phyloP scores from a whole-genome alignment of 2,797 vertebrate species.

The Linurgus olivaceus region DNA sequence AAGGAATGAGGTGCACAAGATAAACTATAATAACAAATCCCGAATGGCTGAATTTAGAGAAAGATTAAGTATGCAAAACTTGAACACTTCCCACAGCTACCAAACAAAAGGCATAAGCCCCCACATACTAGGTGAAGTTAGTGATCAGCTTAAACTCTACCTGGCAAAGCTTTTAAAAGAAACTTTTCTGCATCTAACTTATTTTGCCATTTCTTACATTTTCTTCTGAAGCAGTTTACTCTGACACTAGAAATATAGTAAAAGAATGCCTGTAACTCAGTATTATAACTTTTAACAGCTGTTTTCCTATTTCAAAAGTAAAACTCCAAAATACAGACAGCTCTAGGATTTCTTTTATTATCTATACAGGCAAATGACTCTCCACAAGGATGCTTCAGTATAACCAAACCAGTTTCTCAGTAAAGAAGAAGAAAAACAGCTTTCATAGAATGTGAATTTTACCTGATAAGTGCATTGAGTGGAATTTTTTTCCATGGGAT shows the following conservation, averaged over 20 bases:
- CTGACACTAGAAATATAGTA: neutral
- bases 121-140: neutral
- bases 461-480: constrained; percentile 93
- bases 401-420: neutral
- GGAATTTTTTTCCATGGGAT: constrained; percentile 96
- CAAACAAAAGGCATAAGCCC: neutral
- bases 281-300: neutral
- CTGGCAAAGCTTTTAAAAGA: neutral
- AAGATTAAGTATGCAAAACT: neutral
- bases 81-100: neutral
- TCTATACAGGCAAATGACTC: neutral
- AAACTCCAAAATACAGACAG: neutral
- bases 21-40: neutral
- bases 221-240: neutral
- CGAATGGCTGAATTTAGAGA: neutral
- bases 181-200: neutral
- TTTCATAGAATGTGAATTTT: constrained; percentile 9
- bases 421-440: neutral
- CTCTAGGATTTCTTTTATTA: neutral
- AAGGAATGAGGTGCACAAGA: neutral
- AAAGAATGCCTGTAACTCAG: neutral
- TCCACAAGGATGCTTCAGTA: neutral
- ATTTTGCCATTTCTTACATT: neutral
- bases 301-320: neutral
- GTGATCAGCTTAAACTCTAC: neutral